Conservation (phyloP, 1,140 invertebrate genomes). For the Acyrthosiphon pisum region DNA sequence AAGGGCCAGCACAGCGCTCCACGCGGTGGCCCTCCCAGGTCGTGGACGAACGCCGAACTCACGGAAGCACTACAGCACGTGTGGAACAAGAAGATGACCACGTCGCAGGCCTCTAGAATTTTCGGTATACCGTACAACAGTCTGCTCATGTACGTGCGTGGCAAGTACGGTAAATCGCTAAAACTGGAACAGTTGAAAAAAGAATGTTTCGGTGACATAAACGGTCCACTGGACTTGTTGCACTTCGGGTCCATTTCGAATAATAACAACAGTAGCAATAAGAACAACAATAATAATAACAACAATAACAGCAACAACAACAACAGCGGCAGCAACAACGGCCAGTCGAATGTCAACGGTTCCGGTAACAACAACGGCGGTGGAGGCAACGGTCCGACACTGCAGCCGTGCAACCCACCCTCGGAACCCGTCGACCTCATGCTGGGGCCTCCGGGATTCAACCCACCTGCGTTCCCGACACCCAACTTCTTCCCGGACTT, state of each 20-base stretch:
- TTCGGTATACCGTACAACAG: constrained; percentile 92
- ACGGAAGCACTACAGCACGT: constrained; percentile 88
- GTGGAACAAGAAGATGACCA: constrained; percentile 95
- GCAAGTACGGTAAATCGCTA: constrained; percentile 88
- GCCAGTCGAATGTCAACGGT: constrained; percentile 62
- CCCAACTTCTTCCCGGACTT: constrained; percentile 80
- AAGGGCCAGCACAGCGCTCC: constrained; percentile 89
- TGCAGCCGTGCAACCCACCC: constrained; percentile 57
- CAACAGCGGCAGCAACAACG: constrained; percentile 72
- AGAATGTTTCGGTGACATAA: constrained; percentile 78
- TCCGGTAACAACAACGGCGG: constrained; percentile 62
- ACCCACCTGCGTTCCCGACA: constrained; percentile 68
- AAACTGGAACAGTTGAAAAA: constrained; percentile 86
- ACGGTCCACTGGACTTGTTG: constrained; percentile 71
- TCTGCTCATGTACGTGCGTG: constrained; percentile 88
- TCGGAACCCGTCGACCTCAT: constrained; percentile 60
- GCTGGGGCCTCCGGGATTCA: constrained; percentile 67
- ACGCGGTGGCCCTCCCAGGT: constrained; percentile 83
- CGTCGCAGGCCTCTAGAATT: constrained; percentile 85
- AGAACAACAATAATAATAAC: constrained; percentile 67
- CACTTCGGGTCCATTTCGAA: constrained; percentile 70
- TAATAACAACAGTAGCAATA: constrained; percentile 74
- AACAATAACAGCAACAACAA: constrained; percentile 81
- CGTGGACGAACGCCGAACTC: constrained; percentile 88
- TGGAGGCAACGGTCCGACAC: constrained; percentile 63